A percentile compares a stretch with the other conserved stretches of the same genome.
These are phyloP conservation scores for Orycteropus afer DNA, from an alignment of 2,113 vertebrate species.

Conservation along the genomic window DNA sequence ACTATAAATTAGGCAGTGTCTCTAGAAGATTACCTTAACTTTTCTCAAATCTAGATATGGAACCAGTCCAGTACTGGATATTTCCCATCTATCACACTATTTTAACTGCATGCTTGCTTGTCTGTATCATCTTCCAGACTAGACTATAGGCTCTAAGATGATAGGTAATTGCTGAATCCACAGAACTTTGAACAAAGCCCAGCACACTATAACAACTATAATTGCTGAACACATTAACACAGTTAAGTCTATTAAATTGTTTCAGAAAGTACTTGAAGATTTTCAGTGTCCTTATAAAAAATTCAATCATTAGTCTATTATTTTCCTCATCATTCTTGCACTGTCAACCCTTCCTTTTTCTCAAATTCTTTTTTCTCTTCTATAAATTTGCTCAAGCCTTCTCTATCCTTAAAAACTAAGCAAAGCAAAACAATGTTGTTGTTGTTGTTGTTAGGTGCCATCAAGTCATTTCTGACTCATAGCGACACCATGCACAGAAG, in stretches of 20 bases:
- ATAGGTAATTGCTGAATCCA: background rate
- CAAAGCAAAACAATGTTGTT: background rate
- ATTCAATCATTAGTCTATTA: background rate
- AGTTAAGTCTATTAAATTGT: background rate
- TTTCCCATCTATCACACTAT: background rate
- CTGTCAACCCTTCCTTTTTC: background rate
- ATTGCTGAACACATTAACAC: background rate
- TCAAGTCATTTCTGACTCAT: too few relatives aligned
- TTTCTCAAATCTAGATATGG: background rate
- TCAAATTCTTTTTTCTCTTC: background rate
- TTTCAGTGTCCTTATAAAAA: background rate
- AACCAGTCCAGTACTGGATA: background rate
- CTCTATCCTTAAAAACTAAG: background rate
- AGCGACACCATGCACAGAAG: too few relatives aligned
- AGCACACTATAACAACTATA: background rate
- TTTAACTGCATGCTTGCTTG: background rate
- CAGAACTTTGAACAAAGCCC: background rate
- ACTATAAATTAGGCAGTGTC: background rate
- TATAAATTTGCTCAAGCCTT: background rate
- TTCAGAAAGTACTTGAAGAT: background rate
- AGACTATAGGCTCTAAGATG: background rate
- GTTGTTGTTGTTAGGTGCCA: too few relatives aligned
- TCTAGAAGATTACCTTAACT: background rate
- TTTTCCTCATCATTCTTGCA: background rate
- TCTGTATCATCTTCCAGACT: background rate